These are phyloP conservation scores for Urocitellus parryii DNA, from an alignment of 2,113 vertebrate species.

Conservation along the genomic window DNA sequence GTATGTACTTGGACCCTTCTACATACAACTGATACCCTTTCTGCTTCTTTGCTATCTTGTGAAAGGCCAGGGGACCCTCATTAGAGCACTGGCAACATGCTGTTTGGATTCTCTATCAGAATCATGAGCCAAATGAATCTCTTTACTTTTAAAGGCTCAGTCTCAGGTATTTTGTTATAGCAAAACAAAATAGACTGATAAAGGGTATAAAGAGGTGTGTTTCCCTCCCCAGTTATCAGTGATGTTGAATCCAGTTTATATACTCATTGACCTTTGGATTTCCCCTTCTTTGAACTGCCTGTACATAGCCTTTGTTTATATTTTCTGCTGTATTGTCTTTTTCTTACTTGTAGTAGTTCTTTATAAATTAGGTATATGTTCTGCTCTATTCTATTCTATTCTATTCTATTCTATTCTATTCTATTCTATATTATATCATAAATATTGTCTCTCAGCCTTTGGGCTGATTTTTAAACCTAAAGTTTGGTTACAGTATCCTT, in stretches of 20 bases:
- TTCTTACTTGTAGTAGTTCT: background rate
- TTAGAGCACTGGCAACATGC: background rate
- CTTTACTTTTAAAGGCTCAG: background rate
- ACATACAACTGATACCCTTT: background rate
- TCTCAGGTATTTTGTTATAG: background rate
- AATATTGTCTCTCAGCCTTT: background rate
- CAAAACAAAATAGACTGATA: background rate
- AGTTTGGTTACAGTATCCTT: background rate
- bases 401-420: too few species aligned
- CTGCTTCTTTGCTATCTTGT: background rate
- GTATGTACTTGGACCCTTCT: background rate
- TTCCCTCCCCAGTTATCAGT: background rate
- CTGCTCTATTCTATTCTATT: too few species aligned
- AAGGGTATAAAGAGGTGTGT: background rate
- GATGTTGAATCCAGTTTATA: background rate
- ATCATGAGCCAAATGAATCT: background rate
- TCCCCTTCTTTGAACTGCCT: background rate
- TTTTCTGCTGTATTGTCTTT: background rate
- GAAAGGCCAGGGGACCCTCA: background rate
- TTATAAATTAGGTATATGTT: background rate
- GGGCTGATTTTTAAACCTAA: constrained; percentile 38
- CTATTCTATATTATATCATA: background rate
- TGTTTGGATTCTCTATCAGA: background rate
- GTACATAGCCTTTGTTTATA: background rate
- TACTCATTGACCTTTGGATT: background rate